phyloP scores from a whole-genome alignment of 2,797 vertebrate species.

The Vultur gryphus region DNA sequence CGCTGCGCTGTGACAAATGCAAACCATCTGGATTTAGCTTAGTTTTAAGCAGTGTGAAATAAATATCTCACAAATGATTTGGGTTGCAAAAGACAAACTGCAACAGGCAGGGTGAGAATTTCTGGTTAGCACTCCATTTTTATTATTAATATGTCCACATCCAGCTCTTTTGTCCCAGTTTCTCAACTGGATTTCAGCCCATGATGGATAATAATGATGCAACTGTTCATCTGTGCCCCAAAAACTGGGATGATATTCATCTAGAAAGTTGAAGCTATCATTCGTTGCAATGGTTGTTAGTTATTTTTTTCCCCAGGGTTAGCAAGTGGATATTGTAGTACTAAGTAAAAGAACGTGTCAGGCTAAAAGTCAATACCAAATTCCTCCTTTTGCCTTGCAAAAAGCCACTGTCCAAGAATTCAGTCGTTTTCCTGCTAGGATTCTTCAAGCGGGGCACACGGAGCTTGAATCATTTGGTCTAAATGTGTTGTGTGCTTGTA shows the following conservation, averaged over 20 bases:
- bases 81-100: neutral
- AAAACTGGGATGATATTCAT: neutral
- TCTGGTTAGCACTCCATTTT: neutral
- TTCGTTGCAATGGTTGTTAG: neutral
- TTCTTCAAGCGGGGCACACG: neutral
- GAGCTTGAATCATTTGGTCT: neutral
- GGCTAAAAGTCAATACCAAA: neutral
- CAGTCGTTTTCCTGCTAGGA: neutral
- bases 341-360: neutral
- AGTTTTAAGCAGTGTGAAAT: neutral
- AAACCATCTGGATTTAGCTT: conserved; percentile 9
- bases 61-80: neutral
- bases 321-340: neutral
- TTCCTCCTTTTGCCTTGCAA: neutral
- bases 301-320: neutral
- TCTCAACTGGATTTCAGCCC: neutral
- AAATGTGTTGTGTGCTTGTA: neutral
- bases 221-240: neutral
- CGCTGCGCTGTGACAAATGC: neutral
- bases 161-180: neutral
- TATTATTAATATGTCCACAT: neutral
- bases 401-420: neutral
- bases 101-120: neutral
- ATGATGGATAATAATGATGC: neutral
- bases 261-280: neutral